Percentiles rank a stretch among this genome's conserved stretches.
These are phyloP conservation scores for Eumeta japonica DNA, from an alignment of 1,140 invertebrate species.

Conservation along the genomic window DNA sequence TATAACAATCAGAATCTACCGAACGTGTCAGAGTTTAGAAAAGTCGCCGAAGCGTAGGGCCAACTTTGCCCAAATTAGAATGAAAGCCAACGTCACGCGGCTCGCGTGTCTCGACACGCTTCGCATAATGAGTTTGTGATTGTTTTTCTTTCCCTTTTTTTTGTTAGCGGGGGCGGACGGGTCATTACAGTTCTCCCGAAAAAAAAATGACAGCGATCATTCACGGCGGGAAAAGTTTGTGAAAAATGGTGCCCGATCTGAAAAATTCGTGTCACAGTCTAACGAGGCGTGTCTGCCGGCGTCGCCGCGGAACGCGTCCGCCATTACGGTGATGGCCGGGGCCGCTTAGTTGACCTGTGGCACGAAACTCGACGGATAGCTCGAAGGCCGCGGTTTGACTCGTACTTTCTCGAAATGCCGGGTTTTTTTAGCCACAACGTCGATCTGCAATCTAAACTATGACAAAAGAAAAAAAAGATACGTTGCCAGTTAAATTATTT, in stretches of 20 bases:
- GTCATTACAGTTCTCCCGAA: slow-evolving; percentile 14
- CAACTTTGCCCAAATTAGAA: no score
- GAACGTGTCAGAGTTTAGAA: no score
- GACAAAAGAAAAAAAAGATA: no score
- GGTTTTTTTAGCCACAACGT: no score
- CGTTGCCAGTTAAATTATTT: no score
- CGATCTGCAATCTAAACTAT: no score
- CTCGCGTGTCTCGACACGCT: slow-evolving; percentile 22
- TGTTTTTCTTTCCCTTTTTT: slow-evolving; percentile 15
- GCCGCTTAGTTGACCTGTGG: not conserved
- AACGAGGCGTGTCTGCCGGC: slow-evolving; percentile 26
- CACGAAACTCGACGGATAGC: no score
- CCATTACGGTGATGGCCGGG: slow-evolving; percentile 17
- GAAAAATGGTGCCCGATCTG: slow-evolving; percentile 17
- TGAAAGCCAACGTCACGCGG: no score
- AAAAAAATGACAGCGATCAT: slow-evolving; percentile 26
- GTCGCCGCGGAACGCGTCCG: slow-evolving; percentile 19
- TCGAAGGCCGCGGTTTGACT: no score
- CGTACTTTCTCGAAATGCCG: no score
- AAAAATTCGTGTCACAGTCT: slow-evolving; percentile 22
- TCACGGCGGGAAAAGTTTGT: slow-evolving; percentile 21
- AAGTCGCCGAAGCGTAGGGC: no score
- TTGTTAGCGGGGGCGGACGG: slow-evolving; percentile 11
- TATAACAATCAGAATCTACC: no score
- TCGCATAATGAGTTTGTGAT: slow-evolving; percentile 27